Conservation (phyloP, 2,113 vertebrate species). For the Opisthocomus hoazin region DNA sequence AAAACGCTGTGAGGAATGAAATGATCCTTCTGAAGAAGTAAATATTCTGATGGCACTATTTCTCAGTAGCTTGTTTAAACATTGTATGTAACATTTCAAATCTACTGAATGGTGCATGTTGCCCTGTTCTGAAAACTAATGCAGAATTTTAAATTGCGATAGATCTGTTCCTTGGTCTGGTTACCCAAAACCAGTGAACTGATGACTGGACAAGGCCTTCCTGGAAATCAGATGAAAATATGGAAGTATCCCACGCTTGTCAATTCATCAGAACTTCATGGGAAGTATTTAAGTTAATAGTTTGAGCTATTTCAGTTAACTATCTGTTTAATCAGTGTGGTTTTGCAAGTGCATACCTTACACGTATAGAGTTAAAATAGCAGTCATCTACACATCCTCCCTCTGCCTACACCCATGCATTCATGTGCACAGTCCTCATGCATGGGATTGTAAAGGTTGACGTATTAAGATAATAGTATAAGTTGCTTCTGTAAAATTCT, state of each 20-base stretch:
- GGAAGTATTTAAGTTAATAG: slow-evolving; percentile 46
- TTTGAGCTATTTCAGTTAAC: background rate
- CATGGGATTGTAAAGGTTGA: background rate
- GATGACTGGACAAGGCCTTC: slow-evolving; percentile 72
- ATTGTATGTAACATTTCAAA: background rate
- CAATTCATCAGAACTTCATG: slow-evolving; percentile 51
- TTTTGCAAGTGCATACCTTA: background rate
- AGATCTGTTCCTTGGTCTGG: slow-evolving; percentile 82
- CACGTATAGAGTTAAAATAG: background rate
- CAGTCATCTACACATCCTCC: background rate
- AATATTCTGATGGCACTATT: background rate
- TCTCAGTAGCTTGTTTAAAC: background rate
- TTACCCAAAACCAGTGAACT: slow-evolving; percentile 64
- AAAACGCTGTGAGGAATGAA: background rate
- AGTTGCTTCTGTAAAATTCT: background rate
- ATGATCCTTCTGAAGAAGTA: background rate
- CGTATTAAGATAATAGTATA: background rate
- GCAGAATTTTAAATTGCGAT: background rate
- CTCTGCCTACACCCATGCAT: background rate
- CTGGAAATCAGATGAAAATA: slow-evolving; percentile 64
- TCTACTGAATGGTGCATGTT: background rate
- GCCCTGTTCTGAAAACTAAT: background rate
- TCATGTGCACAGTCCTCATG: background rate
- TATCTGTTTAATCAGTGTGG: background rate
- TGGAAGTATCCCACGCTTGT: slow-evolving; percentile 65